Evolutionary conservation across 1,140 invertebrate genomes (phyloP).

Genomic region (Bombus breviceps): DNA sequence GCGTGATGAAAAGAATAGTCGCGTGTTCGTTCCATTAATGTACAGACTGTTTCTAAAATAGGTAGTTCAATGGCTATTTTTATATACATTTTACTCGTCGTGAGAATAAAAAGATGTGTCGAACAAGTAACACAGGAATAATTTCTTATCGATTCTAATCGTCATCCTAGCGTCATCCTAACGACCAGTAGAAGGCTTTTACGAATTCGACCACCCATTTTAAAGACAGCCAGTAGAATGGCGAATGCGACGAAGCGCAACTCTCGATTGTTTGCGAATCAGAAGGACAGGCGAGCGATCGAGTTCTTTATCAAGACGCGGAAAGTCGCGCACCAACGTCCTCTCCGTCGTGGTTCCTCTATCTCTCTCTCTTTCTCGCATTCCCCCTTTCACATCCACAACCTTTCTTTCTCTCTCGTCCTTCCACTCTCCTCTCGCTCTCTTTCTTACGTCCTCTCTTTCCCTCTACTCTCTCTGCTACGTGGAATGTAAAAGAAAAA

Average conservation of each 20-base stretch:
- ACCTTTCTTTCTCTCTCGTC: slow-evolving; percentile 13
- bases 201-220: neutral
- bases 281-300: slow-evolving; percentile 52
- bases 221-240: neutral
- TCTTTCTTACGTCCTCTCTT: slow-evolving; percentile 26
- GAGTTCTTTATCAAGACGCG: slow-evolving; percentile 49
- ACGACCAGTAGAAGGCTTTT: neutral
- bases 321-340: slow-evolving; percentile 54
- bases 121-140: neutral
- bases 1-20: neutral
- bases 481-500: slow-evolving; percentile 67
- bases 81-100: neutral
- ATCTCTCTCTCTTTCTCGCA: slow-evolving; percentile 13
- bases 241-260: neutral
- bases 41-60: neutral
- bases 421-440: slow-evolving; percentile 26
- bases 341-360: slow-evolving; percentile 56
- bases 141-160: neutral
- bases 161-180: too few species aligned
- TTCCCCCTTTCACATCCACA: slow-evolving; percentile 23
- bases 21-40: neutral
- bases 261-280: slow-evolving; percentile 44
- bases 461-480: slow-evolving; percentile 53
- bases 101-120: neutral
- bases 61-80: neutral